Conservation (phyloP, 2,113 vertebrate species). For the Hippotragus niger region DNA sequence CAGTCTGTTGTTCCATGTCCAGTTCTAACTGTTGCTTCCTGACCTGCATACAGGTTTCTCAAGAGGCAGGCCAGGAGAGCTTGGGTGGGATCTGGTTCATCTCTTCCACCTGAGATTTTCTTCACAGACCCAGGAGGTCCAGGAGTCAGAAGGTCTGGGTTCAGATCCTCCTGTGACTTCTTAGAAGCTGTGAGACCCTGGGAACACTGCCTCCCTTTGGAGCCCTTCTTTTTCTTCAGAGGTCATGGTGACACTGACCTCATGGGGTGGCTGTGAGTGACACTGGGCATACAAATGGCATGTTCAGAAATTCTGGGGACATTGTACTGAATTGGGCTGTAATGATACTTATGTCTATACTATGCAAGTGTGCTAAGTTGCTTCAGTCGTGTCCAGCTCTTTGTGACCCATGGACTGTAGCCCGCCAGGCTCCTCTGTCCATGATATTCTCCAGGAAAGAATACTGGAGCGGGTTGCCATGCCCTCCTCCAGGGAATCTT, state of each 20-base stretch:
- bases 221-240: neutral
- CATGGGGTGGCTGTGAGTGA: neutral
- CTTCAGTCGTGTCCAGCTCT: neutral
- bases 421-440: neutral
- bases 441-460: neutral
- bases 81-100: neutral
- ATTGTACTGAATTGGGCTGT: neutral
- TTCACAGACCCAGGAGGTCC: neutral
- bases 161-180: accelerated
- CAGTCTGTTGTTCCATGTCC: neutral
- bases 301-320: neutral
- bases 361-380: neutral
- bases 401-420: neutral
- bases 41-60: neutral
- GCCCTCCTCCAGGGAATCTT: neutral
- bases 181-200: neutral
- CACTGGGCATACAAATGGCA: accelerated
- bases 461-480: neutral
- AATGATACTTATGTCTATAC: accelerated
- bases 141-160: too few species aligned
- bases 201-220: accelerated
- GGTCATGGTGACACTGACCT: neutral
- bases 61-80: neutral
- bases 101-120: neutral
- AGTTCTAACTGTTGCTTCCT: neutral